A percentile compares a stretch with the other conserved stretches of the same genome.
phyloP scores from a whole-genome alignment of 2,797 vertebrate genomes.

The Lithobates pipiens region DNA sequence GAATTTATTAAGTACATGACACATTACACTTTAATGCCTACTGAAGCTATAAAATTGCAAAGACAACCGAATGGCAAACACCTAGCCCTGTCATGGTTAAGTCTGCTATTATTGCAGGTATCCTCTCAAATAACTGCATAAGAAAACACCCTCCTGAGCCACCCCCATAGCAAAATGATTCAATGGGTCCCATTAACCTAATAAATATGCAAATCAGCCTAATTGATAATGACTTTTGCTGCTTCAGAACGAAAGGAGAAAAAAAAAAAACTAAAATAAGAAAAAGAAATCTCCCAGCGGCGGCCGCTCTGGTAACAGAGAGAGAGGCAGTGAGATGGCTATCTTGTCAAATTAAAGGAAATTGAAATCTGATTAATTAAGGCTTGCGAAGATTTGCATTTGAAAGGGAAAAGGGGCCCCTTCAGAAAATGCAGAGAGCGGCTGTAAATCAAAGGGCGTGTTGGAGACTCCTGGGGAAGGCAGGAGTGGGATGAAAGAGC shows the following conservation, averaged over 20 bases:
- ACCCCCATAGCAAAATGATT: slow-evolving; percentile 52
- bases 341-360: slow-evolving; percentile 64
- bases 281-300: slow-evolving; percentile 54
- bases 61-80: not conserved
- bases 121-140: slow-evolving; percentile 12
- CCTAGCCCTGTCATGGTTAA: slow-evolving; percentile 17
- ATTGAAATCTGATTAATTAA: slow-evolving; percentile 64
- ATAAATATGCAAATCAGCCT: slow-evolving; percentile 61
- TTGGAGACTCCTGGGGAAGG: slow-evolving; percentile 61
- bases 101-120: slow-evolving; percentile 7
- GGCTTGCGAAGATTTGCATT: slow-evolving; percentile 62
- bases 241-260: slow-evolving; percentile 50
- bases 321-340: slow-evolving; percentile 59
- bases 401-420: slow-evolving; percentile 61
- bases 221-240: slow-evolving; percentile 62
- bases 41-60: not conserved
- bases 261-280: slow-evolving; percentile 52
- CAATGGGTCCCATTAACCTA: slow-evolving; percentile 58
- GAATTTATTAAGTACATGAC: not conserved
- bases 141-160: not conserved
- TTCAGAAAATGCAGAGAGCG: slow-evolving; percentile 58
- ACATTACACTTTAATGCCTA: not conserved
- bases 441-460: slow-evolving; percentile 62
- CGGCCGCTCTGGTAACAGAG: slow-evolving; percentile 48
- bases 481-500: slow-evolving; percentile 62